Conservation (phyloP, 2,797 vertebrate genomes). For the Catamblyrhynchus diadema region DNA sequence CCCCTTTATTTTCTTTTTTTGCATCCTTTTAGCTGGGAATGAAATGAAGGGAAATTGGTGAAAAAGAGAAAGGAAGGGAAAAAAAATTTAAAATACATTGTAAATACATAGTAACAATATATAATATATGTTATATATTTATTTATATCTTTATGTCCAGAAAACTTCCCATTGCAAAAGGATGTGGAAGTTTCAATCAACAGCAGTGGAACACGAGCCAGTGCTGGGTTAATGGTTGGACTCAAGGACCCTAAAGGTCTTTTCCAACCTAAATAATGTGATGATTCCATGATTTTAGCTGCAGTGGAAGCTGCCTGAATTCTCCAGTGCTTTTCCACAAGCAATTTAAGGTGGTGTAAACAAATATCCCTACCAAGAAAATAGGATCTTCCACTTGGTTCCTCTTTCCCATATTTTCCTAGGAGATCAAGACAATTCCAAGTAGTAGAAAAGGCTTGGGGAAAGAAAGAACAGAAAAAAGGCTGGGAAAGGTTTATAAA, state of each 20-base stretch:
- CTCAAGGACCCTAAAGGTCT: accelerated
- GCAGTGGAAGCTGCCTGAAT: neutral
- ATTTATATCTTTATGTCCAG: neutral
- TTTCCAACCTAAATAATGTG: neutral
- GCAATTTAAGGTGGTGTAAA: neutral
- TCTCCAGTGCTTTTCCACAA: neutral
- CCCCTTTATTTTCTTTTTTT: neutral
- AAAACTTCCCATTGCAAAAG: neutral
- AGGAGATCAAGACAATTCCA: neutral
- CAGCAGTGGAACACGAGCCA: accelerated
- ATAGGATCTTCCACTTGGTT: neutral
- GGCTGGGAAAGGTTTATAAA: neutral
- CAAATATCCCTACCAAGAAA: neutral
- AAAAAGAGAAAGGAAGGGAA: accelerated
- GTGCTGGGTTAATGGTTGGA: neutral
- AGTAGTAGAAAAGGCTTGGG: neutral
- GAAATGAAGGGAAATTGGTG: accelerated
- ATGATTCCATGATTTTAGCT: neutral
- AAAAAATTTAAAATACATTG: accelerated
- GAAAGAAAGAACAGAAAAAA: neutral
- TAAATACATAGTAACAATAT: neutral
- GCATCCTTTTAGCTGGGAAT: neutral
- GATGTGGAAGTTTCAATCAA: neutral
- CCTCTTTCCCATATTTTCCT: neutral
- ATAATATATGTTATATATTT: accelerated